Evolutionary conservation across 1,140 invertebrate species (phyloP).

Genomic region (Micrasema longulum): DNA sequence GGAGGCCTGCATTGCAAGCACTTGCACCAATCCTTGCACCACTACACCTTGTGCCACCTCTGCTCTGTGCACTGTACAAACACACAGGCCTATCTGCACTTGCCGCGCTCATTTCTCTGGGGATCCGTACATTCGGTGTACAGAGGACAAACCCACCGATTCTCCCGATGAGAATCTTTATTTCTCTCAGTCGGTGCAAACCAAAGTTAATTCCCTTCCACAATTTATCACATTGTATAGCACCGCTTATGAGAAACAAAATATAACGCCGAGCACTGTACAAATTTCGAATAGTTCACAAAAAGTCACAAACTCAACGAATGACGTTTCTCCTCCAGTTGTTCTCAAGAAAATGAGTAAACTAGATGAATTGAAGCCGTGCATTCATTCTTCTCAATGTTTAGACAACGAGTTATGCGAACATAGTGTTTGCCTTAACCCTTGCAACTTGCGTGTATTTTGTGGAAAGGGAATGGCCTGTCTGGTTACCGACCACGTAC

Average conservation of each 20-base stretch:
- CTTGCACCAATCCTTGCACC: conserved; percentile 76
- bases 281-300: background rate
- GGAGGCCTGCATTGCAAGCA: conserved; percentile 73
- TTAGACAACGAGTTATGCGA: conserved; percentile 64
- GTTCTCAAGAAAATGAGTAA: conserved; percentile 39
- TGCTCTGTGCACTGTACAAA: conserved; percentile 58
- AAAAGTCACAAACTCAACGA: background rate
- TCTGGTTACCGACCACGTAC: conserved; percentile 64
- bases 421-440: conserved; percentile 67
- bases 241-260: background rate
- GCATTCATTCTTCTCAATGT: conserved; percentile 26
- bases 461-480: conserved; percentile 61
- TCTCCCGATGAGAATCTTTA: conserved; percentile 16
- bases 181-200: conserved; percentile 21
- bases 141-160: background rate
- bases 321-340: background rate
- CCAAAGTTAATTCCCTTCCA: conserved; percentile 21
- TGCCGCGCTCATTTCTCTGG: conserved; percentile 61
- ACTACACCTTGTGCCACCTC: conserved; percentile 70
- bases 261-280: background rate
- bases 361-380: conserved; percentile 22
- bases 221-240: background rate
- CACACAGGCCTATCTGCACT: conserved; percentile 62
- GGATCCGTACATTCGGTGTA: conserved; percentile 45
- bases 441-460: conserved; percentile 66